phyloP scores from a whole-genome alignment of 2,113 vertebrate species.

The Clarias gariepinus region DNA sequence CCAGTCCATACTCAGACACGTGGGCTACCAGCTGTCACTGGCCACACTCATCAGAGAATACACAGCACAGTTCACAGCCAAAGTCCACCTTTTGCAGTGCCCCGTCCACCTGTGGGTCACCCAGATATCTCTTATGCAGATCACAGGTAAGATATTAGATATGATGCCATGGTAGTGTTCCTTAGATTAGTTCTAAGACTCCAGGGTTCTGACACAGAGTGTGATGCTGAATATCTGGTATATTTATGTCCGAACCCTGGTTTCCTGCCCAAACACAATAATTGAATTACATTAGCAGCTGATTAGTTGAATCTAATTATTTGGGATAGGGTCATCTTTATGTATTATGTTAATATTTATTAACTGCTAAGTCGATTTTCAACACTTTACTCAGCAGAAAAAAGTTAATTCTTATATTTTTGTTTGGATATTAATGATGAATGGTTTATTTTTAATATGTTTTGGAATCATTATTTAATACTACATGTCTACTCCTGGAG shows the following conservation, averaged over 20 bases:
- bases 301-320: background rate
- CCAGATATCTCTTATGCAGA: slow-evolving; percentile 79
- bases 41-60: slow-evolving; percentile 53
- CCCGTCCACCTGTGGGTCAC: slow-evolving; percentile 77
- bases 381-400: background rate
- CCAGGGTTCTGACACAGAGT: background rate
- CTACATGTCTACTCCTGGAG: slow-evolving; percentile 14
- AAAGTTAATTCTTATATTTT: background rate
- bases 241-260: background rate
- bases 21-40: slow-evolving; percentile 35
- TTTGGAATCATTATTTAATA: background rate
- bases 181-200: background rate
- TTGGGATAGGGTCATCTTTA: background rate
- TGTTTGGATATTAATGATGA: background rate
- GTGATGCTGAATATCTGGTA: background rate
- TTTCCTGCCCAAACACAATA: background rate
- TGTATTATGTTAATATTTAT: background rate
- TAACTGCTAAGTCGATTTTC: background rate
- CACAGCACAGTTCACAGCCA: slow-evolving; percentile 60
- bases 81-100: slow-evolving; percentile 80
- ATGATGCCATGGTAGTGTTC: background rate
- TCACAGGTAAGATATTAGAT: slow-evolving; percentile 75
- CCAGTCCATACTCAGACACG: slow-evolving; percentile 62
- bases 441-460: background rate
- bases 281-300: background rate